Evolutionary conservation across 2,797 vertebrate genomes (phyloP), one percentile per base, ranked within the genome.

Genomic region (Micromesistius poutassou): DNA sequence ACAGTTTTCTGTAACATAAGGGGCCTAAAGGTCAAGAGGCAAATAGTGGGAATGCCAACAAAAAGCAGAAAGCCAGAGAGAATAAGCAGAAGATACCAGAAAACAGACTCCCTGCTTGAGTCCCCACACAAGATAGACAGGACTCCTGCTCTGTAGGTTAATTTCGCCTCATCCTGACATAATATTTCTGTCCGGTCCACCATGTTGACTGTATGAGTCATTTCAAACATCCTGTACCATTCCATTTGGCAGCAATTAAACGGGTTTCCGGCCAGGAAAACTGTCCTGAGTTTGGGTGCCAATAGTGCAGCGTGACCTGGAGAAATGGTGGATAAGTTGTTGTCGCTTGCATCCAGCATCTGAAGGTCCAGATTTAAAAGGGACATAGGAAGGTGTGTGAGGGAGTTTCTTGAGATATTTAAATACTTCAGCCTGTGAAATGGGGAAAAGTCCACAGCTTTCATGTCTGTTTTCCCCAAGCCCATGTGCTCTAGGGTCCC

Each of bases 191-290:
- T 88, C 72, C 78, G 50, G 1, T 94, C 96, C 0, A 91, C 87
- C 35, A 98, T 72, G 0, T 1, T 78, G 74, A 96, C 16, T 0
- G 83, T 87, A 81, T 90, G 76, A 0, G 84, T 78, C 50, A 1
- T 79, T 86, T 87, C 80, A 77, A 98, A 93, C 68, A 87, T 78
- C 13, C 86, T 87, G 93, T 95, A 96, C 95, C 96, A 97, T n/a
- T 95, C 93, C 30, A 96, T 92, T 25, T 91, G 92, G 87, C 98
- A 99, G 92, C 98, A 99, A 91, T 98, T 96, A 83, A 96, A 98
- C 0, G 93, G 93, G 84, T 99, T 99, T 76, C 89, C 94, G 76
- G 94, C 94, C 84, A 99, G 94, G 88, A 96, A 96, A 86, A 98
- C n/a, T 10, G 89, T 89, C 28, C 75, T 89, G 30, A 98, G 93